phyloP scores from a whole-genome alignment of 2,888 invertebrate genomes.

The Ornithoptera priamus region DNA sequence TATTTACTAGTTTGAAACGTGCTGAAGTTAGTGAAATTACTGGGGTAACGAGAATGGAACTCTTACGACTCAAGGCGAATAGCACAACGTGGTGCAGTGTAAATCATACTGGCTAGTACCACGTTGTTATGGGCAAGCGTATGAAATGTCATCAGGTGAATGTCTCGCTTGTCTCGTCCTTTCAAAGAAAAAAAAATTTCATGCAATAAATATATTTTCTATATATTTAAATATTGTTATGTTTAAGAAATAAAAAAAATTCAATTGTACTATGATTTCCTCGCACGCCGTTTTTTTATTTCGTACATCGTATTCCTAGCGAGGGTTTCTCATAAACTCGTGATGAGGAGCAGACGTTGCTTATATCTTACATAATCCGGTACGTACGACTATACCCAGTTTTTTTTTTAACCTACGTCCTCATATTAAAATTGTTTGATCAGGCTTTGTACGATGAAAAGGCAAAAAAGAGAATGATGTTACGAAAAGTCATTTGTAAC shows the following conservation, averaged over 20 bases:
- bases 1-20: too few species aligned
- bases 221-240: background rate
- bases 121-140: too few species aligned
- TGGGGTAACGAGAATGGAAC: too few species aligned
- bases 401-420: background rate
- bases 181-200: background rate
- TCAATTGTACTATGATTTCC: background rate
- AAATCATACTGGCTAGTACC: too few species aligned
- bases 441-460: background rate
- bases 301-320: background rate
- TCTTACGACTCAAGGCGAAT: too few species aligned
- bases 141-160: too few species aligned
- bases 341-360: conserved; percentile 18
- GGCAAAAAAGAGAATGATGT: background rate
- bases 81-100: too few species aligned
- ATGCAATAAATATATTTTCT: background rate
- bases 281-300: background rate
- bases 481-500: background rate
- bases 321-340: conserved; percentile 6
- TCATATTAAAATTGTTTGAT: background rate
- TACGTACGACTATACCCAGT: background rate
- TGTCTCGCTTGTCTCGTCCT: too few species aligned
- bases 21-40: too few species aligned
- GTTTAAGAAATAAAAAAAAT: background rate
- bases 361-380: background rate